Base-by-base conservation (phyloP, 1,140 invertebrate genomes). In the Chironomus tepperi region DNA sequence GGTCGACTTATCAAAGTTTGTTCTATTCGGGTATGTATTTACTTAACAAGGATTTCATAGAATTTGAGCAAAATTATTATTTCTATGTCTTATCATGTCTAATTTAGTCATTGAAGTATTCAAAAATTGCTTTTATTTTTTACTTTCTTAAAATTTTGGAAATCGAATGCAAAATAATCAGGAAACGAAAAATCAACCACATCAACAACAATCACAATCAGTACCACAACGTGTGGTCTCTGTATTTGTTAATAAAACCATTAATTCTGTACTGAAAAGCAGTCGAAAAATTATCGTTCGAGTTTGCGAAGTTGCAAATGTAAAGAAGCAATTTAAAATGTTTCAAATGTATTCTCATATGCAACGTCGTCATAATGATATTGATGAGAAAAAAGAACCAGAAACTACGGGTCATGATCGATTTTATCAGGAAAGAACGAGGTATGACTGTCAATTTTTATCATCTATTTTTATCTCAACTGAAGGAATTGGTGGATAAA, bases 321-420 rank as follows among this genome's bases (percentile, higher is more conserved):
- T 79, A 43, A 82, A 82, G 75, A 82, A 83, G 24, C 78, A 80
- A 67, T 80, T 82, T 77, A 84, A 84, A 43, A 92, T 93, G 90
- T 91, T 93, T 77, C 92, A 91, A 77, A 83, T 92, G 19, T 92
- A 92, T 80, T 89, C 91, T 78, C 89, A 86, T 74, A 87, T 91
- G 77, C 89, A 88, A 76, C 86, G 88, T 77, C 85, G 86, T 70
- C 86, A 87, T 42, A 85, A 84, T n/a, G 86, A 86, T 18, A 87
- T 86, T 9, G 84, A 86, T 19, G 87, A 88, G n/a, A 84, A 84
- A 43, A 85, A 86, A 75, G 86, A 87, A 73, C 81, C 84, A 0
- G 86, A 89, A 64, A 87, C 89, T 1, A 92, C 89, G 5, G 90
- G 91, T 1, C 91, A 92, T 77, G 91, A 92, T 77, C 83, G 89